Evolutionary conservation across 2,113 vertebrate genomes (phyloP).

Genomic region (Mirounga angustirostris): DNA sequence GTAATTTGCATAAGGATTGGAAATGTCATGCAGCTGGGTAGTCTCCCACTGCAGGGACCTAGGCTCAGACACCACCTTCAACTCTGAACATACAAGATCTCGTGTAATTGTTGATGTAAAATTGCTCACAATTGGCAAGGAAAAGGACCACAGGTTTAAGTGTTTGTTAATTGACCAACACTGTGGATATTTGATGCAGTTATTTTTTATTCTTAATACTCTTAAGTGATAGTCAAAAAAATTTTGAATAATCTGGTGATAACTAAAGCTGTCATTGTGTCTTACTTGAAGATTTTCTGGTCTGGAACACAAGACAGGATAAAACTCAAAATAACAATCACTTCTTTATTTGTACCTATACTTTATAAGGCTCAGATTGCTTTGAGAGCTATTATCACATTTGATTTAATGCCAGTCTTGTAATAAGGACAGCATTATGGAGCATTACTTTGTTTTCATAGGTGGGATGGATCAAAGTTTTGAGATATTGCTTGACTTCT

Average conservation of each 20-base stretch:
- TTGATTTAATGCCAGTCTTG: constrained; percentile 28
- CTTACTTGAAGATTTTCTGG: constrained; percentile 10
- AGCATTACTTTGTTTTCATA: constrained; percentile 3
- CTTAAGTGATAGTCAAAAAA: constrained; percentile 22
- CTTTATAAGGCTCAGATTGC: neutral
- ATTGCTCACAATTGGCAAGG: neutral
- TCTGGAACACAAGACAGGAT: neutral
- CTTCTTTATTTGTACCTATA: neutral
- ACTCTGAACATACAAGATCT: neutral
- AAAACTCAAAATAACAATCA: constrained; percentile 27
- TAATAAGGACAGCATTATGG: neutral
- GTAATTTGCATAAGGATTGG: neutral
- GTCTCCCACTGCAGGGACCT: neutral
- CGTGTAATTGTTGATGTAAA: neutral
- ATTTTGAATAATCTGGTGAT: neutral
- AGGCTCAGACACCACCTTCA: neutral
- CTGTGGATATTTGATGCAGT: neutral
- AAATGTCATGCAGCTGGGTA: neutral
- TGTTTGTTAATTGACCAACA: neutral
- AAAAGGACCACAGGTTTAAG: neutral
- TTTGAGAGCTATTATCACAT: neutral
- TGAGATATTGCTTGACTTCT: constrained; percentile 9
- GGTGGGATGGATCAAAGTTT: neutral
- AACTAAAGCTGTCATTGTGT: neutral
- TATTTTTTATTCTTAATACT: constrained; percentile 7